phyloP scores from a whole-genome alignment of 1,140 invertebrate genomes.

The Musca vetustissima region DNA sequence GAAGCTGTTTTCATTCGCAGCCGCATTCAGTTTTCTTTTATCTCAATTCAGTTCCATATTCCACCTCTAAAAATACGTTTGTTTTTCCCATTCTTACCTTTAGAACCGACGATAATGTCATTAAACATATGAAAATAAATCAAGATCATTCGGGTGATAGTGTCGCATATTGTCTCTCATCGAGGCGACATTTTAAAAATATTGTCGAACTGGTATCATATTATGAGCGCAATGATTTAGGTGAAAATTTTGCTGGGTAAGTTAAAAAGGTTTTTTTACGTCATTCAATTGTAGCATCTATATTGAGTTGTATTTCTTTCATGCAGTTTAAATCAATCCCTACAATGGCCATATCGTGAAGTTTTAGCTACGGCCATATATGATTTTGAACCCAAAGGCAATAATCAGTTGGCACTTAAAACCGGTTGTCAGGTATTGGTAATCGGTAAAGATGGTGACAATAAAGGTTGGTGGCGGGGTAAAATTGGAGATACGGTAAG shows the following conservation, averaged over 20 bases:
- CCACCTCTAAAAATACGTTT: no score
- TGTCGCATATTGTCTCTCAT: constrained; percentile 78
- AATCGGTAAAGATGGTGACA: constrained; percentile 74
- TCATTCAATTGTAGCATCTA: constrained; percentile 11
- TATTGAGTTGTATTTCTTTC: constrained; percentile 29
- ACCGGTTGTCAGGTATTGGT: constrained; percentile 79
- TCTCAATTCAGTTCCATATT: no score
- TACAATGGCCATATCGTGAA: constrained; percentile 75
- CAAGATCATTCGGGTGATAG: constrained; percentile 61
- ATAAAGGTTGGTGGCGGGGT: constrained; percentile 83
- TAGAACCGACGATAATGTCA: constrained; percentile 53
- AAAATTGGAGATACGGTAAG: constrained; percentile 65
- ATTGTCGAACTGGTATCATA: constrained; percentile 86
- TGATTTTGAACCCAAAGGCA: constrained; percentile 72
- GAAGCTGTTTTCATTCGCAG: no score
- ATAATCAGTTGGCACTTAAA: constrained; percentile 74
- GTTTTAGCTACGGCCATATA: constrained; percentile 74
- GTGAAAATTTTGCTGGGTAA: constrained; percentile 88
- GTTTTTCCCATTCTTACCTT: background rate
- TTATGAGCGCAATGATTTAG: constrained; percentile 84
- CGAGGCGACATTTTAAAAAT: constrained; percentile 87
- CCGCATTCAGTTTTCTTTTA: no score
- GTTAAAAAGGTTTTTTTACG: constrained; percentile 29
- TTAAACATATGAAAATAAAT: constrained; percentile 89
- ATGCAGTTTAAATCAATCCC: constrained; percentile 70